Percentiles rank a stretch among this genome's conserved stretches.
These are phyloP conservation scores for Pogonus chalceus DNA, from an alignment of 1,140 invertebrate species.

Conservation along the genomic window DNA sequence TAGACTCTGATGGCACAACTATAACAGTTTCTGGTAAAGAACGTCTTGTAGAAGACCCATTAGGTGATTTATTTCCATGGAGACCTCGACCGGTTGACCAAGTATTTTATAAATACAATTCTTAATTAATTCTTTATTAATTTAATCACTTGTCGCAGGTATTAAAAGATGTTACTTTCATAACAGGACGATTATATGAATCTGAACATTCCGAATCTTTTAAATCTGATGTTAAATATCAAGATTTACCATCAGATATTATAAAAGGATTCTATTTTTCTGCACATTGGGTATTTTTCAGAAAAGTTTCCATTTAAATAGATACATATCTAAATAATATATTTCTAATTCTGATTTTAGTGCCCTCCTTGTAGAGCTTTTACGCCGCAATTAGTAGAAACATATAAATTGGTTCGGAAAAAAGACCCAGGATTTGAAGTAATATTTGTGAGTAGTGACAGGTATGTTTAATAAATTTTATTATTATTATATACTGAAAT, in stretches of 20 bases:
- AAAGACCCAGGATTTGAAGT: constrained; percentile 63
- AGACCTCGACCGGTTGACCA: constrained; percentile 46
- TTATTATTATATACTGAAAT: too few species aligned
- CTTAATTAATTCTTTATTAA: too few species aligned
- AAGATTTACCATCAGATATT: constrained; percentile 45
- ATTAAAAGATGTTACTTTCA: constrained; percentile 49
- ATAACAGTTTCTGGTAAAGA: constrained; percentile 49
- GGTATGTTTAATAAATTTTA: constrained; percentile 38
- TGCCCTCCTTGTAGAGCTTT: constrained; percentile 76
- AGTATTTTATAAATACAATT: constrained; percentile 16
- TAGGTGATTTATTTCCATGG: constrained; percentile 60
- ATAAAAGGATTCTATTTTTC: constrained; percentile 71
- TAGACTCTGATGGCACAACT: constrained; percentile 49
- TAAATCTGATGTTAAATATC: constrained; percentile 42
- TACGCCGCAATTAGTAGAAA: constrained; percentile 60
- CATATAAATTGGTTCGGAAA: constrained; percentile 57
- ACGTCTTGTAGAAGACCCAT: constrained; percentile 54
- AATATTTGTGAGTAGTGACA: constrained; percentile 73
- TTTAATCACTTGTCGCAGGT: constrained; percentile 26
- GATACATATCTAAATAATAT: neutral
- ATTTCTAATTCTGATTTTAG: constrained; percentile 37
- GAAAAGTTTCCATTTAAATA: too few species aligned
- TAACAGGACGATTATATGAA: constrained; percentile 42
- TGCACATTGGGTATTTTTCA: constrained; percentile 77
- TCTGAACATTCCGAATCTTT: constrained; percentile 25